A percentile compares a stretch with the other conserved stretches of the same genome.
Evolutionary conservation across 2,797 vertebrate genomes (phyloP).

Genomic region (Todus mexicanus): DNA sequence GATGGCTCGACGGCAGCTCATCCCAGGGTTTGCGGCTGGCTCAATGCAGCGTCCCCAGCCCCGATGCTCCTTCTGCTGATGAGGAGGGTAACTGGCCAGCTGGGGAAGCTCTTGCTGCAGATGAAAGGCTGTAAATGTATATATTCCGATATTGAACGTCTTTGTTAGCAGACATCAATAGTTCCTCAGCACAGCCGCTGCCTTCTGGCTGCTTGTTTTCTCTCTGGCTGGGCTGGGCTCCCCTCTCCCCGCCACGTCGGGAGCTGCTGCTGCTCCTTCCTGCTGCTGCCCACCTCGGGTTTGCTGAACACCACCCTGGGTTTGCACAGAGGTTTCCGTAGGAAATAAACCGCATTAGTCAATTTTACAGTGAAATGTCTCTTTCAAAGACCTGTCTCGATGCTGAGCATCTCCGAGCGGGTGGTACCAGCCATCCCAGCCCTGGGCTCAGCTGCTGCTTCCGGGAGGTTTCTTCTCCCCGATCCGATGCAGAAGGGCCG

Average conservation of each 20-base stretch:
- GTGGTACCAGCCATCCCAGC: not conserved
- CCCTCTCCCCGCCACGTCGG: not conserved
- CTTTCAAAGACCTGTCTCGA: not conserved
- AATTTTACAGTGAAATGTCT: not conserved
- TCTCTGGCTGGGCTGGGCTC: not conserved
- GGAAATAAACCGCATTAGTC: too few species aligned
- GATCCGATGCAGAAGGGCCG: fast-evolving
- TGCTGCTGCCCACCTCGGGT: not conserved
- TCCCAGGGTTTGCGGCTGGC: not conserved
- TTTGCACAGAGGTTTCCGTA: not conserved
- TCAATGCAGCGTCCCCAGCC: fast-evolving
- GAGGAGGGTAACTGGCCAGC: not conserved
- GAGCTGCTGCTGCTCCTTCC: not conserved
- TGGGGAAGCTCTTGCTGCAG: not conserved
- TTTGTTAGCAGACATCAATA: not conserved
- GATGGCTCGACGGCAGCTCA: not conserved
- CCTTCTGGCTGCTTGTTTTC: not conserved
- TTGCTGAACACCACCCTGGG: not conserved
- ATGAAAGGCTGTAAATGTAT: not conserved
- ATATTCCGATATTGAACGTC: not conserved
- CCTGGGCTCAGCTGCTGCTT: not conserved
- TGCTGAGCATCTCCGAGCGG: fast-evolving
- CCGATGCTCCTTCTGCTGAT: fast-evolving
- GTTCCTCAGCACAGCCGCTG: not conserved
- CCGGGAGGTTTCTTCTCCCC: not conserved